Percentiles rank a stretch among this genome's conserved stretches.
These are phyloP conservation scores for Pycnomerus fuliginosus DNA, from an alignment of 2,888 invertebrate species.

Conservation along the genomic window DNA sequence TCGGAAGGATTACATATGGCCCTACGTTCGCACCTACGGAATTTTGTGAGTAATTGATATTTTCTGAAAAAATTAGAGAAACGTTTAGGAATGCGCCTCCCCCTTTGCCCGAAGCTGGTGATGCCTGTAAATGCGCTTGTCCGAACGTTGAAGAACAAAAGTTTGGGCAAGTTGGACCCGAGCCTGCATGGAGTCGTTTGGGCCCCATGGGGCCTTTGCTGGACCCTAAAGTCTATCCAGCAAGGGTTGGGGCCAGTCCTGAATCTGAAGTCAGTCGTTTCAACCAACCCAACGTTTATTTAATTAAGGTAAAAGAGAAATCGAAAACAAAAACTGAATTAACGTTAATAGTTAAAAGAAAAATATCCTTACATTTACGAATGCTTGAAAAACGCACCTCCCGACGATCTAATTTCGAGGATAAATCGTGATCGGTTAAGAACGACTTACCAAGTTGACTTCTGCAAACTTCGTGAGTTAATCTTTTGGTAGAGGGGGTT, in stretches of 20 bases:
- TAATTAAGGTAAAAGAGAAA: constrained; percentile 56
- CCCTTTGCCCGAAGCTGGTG: constrained; percentile 4
- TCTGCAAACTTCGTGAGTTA: constrained; percentile 54
- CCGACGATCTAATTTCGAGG: constrained; percentile 59
- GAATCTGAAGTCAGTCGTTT: constrained; percentile 58
- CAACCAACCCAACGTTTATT: constrained; percentile 62
- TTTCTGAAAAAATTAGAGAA: not conserved
- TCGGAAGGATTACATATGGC: constrained; percentile 65
- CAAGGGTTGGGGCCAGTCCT: constrained; percentile 58
- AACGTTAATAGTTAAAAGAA: constrained; percentile 56
- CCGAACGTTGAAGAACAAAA: constrained; percentile 22
- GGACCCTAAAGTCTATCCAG: constrained; percentile 64
- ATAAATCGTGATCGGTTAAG: constrained; percentile 63
- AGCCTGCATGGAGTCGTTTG: constrained; percentile 51
- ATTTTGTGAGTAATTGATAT: constrained; percentile 45
- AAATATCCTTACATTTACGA: constrained; percentile 67
- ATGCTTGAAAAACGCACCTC: constrained; percentile 60
- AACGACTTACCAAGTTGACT: constrained; percentile 65
- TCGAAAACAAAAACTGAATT: not conserved
- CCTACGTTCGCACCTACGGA: constrained; percentile 50
- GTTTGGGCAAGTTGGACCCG: constrained; percentile 11
- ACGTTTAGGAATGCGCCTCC: constrained; percentile 1
- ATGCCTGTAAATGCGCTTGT: constrained; percentile 41
- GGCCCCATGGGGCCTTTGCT: constrained; percentile 63
- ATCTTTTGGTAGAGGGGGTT: too few species aligned